Base-by-base conservation (phyloP, 2,113 vertebrate species). In the Salvelinus namaycush region DNA sequence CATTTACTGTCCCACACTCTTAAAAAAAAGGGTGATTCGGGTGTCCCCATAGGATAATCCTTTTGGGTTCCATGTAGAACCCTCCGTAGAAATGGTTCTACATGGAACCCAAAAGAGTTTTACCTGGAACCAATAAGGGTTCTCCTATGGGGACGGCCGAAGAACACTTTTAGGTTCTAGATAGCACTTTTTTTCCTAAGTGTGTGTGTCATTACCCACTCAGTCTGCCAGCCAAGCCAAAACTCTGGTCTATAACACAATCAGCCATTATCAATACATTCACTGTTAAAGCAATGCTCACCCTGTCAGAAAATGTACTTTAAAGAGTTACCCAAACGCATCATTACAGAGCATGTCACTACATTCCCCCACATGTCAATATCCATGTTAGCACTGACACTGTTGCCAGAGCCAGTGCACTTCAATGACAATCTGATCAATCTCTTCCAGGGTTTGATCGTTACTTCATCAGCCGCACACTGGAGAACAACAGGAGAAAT, bases 401-500 rank as follows among this genome's bases (percentile, higher is more conserved):
- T 71, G 71, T 39, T 34, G 49, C 11, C 49, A 51, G 49, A 69
- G 49, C 12, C 11, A 51, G 13, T 51, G 6, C 75, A 70, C 68
- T 83, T 49, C 74, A 86, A 20, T 89, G 85, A 90, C 86, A 84
- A 57, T 83, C 64, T 72, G 72, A 84, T 83, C 78, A 81, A 89
- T 92, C 68, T 88, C 60, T 85, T 54, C 48, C 64, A 94, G 94
- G 93, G 66, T 94, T 94, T 86, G 94, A 94, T 87, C 91, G 92
- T 72, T 94, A 94, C 86, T 94, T 94, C 91, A 93, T 91, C 86
- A 93, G 92, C 79, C 91, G 94, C 39, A 93, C 92, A 1, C 84
- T 94, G 83, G 93, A 94, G 72, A 94, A 94, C 90, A 94, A 94
- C 90, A 91, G 94, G 87, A 89, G 93, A 74, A 94, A 94, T 89